Conservation (phyloP, 2,113 vertebrate species). For the Phyllopteryx taeniolatus region DNA sequence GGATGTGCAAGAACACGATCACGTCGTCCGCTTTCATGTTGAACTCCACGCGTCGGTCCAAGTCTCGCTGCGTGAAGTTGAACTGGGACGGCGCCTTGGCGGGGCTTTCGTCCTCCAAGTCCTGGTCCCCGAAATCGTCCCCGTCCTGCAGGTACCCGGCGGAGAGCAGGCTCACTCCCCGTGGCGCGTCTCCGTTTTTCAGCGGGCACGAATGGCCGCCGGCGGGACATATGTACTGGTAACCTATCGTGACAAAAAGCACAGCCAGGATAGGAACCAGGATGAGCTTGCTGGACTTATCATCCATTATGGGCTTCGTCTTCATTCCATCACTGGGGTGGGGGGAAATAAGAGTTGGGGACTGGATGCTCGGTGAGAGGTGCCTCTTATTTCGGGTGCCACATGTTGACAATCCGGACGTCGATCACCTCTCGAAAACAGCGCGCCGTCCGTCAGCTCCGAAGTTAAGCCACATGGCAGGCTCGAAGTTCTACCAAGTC, state of each 20-base stretch:
- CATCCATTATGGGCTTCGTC: conserved; percentile 81
- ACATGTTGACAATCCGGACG: conserved; percentile 51
- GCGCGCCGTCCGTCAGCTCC: conserved; percentile 28
- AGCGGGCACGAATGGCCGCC: conserved; percentile 77
- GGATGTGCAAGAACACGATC: conserved; percentile 96
- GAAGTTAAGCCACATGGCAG: conserved; percentile 48
- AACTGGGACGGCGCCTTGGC: conserved; percentile 74
- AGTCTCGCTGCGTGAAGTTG: conserved; percentile 85
- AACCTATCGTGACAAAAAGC: conserved; percentile 90
- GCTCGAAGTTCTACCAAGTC: conserved; percentile 61
- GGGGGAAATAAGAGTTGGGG: conserved; percentile 40
- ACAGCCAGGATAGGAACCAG: conserved; percentile 87
- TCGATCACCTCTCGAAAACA: conserved; percentile 9
- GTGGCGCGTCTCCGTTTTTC: conserved; percentile 66
- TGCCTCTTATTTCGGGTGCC: conserved; percentile 41
- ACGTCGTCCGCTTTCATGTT: conserved; percentile 91
- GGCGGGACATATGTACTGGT: conserved; percentile 88
- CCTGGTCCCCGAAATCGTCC: conserved; percentile 75
- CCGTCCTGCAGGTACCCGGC: conserved; percentile 53
- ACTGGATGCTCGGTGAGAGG: conserved; percentile 46
- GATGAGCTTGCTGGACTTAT: conserved; percentile 90
- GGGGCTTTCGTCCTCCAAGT: conserved; percentile 77
- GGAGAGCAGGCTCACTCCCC: conserved; percentile 67
- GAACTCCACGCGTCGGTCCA: conserved; percentile 86
- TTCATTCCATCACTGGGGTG: conserved; percentile 66